A percentile compares a stretch with the other conserved stretches of the same genome.
Conservation (phyloP, 1,140 invertebrate species). For the Uloborus diversus region DNA sequence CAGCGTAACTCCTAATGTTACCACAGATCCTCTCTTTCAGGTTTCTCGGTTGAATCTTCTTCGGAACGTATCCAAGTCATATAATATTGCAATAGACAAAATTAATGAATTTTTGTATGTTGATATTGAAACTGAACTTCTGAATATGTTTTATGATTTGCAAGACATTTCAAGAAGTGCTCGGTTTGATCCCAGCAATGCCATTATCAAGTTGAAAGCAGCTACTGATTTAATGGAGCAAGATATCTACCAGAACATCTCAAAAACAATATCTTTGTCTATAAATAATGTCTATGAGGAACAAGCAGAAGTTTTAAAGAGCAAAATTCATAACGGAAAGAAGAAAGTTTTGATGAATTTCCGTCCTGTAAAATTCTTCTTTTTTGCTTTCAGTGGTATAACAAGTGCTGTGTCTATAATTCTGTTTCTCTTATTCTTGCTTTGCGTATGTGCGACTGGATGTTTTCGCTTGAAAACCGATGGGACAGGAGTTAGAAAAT, state of each 20-base stretch:
- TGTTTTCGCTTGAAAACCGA: neutral
- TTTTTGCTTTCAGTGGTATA: neutral
- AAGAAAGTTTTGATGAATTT: neutral
- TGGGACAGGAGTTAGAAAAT: neutral
- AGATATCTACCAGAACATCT: neutral
- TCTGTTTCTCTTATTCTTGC: neutral
- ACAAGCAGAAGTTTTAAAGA: neutral
- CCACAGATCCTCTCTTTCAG: neutral
- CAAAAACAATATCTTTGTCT: neutral
- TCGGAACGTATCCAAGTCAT: no score
- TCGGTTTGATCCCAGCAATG: neutral
- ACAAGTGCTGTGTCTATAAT: neutral
- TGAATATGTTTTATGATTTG: neutral
- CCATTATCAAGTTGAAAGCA: neutral
- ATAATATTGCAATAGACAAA: no score
- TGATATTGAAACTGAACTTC: neutral
- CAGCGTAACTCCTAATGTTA: no score
- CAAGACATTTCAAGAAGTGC: neutral
- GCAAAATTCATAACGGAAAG: neutral
- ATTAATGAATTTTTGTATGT: no score
- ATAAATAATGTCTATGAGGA: neutral
- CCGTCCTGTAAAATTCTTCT: neutral
- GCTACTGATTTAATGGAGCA: neutral
- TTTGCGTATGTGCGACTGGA: neutral
- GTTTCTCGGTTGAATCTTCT: neutral